These are phyloP conservation scores for Enteromius mattozi DNA, from an alignment of 2,797 vertebrate genomes.

Conservation along the genomic window DNA sequence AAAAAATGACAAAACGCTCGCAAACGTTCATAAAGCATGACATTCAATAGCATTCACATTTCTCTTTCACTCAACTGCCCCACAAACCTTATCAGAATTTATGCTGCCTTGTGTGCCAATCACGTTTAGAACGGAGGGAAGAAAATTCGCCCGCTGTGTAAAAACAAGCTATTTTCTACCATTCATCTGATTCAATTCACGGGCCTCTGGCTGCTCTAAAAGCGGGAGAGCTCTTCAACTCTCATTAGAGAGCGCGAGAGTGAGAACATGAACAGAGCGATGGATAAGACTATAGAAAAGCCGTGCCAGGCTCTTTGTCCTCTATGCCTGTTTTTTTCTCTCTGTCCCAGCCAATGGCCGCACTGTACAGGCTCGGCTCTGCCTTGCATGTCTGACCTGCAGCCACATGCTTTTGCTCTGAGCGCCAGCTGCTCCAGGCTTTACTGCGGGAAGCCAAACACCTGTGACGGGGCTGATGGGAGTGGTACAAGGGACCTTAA, in stretches of 20 bases:
- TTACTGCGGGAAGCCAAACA: conserved; percentile 44
- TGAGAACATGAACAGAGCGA: conserved; percentile 37
- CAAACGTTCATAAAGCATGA: conserved; percentile 18
- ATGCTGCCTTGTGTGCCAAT: conserved; percentile 4
- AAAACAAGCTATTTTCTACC: conserved; percentile 45
- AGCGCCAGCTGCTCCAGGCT: conserved; percentile 45
- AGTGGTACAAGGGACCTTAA: conserved; percentile 9
- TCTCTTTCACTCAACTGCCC: conserved; percentile 30
- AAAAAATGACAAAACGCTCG: conserved; percentile 50
- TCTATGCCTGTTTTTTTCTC: conserved; percentile 15
- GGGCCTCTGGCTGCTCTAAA: conserved; percentile 25
- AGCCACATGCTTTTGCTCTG: conserved; percentile 13
- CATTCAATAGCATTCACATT: conserved; percentile 24
- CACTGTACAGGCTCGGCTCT: conserved; percentile 16
- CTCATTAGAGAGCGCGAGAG: conserved; percentile 43
- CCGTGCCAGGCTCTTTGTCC: conserved; percentile 44
- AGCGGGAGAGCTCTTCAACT: conserved; percentile 31
- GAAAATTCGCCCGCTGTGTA: conserved; percentile 18
- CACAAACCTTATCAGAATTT: conserved; percentile 29
- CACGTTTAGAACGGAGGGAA: conserved; percentile 35
- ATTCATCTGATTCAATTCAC: conserved; percentile 39
- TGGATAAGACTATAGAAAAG: conserved; percentile 30
- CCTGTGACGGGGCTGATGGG: conserved; percentile 39
- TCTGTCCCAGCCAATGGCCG: neutral
- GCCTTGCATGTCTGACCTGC: conserved; percentile 30